Percentiles rank a stretch among this genome's conserved stretches.
phyloP scores from a whole-genome alignment of 2,113 vertebrate species.

The Ranitomeya imitator region DNA sequence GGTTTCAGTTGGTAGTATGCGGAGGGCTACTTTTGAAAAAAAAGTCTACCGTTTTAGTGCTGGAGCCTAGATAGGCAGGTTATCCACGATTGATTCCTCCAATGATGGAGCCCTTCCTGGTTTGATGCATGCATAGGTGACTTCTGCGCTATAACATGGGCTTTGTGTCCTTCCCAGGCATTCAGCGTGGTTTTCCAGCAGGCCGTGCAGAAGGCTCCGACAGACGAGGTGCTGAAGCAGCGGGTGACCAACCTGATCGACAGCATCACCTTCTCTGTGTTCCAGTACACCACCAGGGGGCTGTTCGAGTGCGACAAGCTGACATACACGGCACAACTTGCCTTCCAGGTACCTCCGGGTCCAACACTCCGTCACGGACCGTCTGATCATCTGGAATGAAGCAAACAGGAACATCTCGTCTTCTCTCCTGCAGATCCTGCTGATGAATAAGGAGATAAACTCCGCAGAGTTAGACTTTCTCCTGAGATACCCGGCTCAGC shows the following conservation, averaged over 20 bases:
- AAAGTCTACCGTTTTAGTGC: no score
- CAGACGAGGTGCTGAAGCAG: slow-evolving; percentile 74
- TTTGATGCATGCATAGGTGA: not conserved
- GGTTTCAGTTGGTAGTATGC: no score
- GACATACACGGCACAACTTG: slow-evolving; percentile 87
- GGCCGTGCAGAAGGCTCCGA: slow-evolving; percentile 80
- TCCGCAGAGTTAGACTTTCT: slow-evolving; percentile 86
- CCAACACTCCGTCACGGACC: not conserved
- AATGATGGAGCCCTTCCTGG: no score
- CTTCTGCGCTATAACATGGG: not conserved
- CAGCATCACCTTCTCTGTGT: slow-evolving; percentile 89
- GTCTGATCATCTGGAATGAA: not conserved
- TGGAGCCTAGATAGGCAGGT: no score
- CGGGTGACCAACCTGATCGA: slow-evolving; percentile 84
- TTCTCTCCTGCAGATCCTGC: slow-evolving; percentile 79
- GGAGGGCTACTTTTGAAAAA: no score
- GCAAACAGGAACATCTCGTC: not conserved
- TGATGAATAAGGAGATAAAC: slow-evolving; percentile 85
- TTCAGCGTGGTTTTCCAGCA: slow-evolving; percentile 91
- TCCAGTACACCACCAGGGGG: slow-evolving; percentile 88
- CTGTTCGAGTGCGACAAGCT: slow-evolving; percentile 93
- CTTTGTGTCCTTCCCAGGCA: slow-evolving; percentile 70
- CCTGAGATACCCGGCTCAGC: slow-evolving; percentile 84
- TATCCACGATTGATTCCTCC: no score
- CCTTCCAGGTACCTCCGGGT: slow-evolving; percentile 84